These are phyloP conservation scores for Alligator mississippiensis DNA, from an alignment of 2,113 vertebrate genomes.

Conservation along the genomic window DNA sequence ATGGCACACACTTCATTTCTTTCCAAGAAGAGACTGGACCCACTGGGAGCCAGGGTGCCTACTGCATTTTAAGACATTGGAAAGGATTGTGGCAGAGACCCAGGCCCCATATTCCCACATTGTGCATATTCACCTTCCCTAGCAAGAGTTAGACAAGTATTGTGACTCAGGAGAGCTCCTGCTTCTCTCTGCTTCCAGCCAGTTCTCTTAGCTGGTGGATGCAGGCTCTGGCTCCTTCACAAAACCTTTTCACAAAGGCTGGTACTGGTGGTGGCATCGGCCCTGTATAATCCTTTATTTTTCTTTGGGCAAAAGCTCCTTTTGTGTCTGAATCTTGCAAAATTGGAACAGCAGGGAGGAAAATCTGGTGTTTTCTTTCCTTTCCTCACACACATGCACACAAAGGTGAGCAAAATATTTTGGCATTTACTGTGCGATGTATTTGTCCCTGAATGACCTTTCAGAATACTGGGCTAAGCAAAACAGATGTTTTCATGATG, in stretches of 20 bases:
- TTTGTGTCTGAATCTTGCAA: background rate
- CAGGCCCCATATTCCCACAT: background rate
- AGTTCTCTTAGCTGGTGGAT: background rate
- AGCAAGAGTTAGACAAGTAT: no score
- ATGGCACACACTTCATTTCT: background rate
- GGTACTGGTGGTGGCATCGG: background rate
- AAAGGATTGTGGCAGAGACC: background rate
- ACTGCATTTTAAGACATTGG: background rate
- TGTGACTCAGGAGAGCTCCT: no score
- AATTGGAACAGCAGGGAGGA: no score
- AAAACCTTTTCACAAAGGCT: background rate
- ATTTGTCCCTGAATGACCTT: background rate
- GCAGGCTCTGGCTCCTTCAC: no score
- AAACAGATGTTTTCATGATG: background rate
- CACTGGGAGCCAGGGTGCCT: background rate
- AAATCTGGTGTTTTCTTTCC: background rate
- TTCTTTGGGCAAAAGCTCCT: background rate
- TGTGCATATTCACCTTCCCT: no score
- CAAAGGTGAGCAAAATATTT: background rate
- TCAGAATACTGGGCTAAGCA: background rate
- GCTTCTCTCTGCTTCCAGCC: background rate
- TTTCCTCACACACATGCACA: background rate
- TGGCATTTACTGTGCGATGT: background rate
- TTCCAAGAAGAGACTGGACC: background rate
- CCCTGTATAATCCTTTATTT: rapidly evolving